Conservation (phyloP, 1,140 invertebrate genomes). For the Cardiocondyla obscurior region DNA sequence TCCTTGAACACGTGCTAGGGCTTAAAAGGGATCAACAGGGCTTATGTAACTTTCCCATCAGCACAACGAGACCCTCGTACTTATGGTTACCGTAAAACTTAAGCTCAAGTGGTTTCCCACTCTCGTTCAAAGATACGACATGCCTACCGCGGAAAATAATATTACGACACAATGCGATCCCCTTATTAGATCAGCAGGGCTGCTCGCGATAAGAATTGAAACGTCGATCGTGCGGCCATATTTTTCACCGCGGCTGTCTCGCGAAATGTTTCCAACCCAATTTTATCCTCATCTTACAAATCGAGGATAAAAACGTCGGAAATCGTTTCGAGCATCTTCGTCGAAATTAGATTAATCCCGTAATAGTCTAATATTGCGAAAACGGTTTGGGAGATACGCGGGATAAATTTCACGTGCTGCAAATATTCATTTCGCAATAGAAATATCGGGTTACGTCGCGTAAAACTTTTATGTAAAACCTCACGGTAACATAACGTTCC, state of each 20-base stretch:
- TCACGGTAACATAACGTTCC: slow-evolving; percentile 4
- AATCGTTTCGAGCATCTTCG: slow-evolving; percentile 13
- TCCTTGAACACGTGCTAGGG: slow-evolving; percentile 53
- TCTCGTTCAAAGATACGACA: slow-evolving; percentile 23
- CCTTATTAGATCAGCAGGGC: slow-evolving; percentile 18
- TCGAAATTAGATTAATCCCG: slow-evolving; percentile 41
- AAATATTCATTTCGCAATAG: slow-evolving; percentile 27
- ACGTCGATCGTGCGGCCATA: background rate
- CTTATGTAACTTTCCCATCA: slow-evolving; percentile 53
- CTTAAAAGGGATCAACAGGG: slow-evolving; percentile 54
- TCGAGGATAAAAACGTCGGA: background rate
- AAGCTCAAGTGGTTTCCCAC: background rate
- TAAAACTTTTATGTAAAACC: slow-evolving; percentile 17
- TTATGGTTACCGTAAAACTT: slow-evolving; percentile 45
- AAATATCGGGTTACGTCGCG: too few relatives aligned
- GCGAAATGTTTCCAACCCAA: background rate
- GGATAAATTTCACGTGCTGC: background rate
- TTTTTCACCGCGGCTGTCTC: background rate
- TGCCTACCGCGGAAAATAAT: slow-evolving; percentile 18
- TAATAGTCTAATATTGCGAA: slow-evolving; percentile 12
- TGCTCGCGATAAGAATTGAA: background rate
- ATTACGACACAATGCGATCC: background rate
- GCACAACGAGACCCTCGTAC: slow-evolving; percentile 46
- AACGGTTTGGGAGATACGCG: background rate
- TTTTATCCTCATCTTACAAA: slow-evolving; percentile 1